Conservation (phyloP, 92 coral and sea anemone genomes). For the Meandrina meandrites region DNA sequence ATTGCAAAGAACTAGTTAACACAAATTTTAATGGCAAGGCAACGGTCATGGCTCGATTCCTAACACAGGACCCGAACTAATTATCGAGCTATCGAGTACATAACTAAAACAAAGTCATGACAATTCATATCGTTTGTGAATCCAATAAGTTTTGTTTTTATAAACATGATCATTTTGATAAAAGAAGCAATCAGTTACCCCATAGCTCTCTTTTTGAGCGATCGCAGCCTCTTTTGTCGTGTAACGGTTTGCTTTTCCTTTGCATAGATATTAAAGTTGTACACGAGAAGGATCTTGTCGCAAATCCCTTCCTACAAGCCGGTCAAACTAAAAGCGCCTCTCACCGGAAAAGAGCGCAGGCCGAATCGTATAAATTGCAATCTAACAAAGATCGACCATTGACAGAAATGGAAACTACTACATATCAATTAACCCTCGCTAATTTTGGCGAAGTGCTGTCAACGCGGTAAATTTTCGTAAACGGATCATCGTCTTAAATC, state of each 20-base stretch:
- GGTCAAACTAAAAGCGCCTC: conserved; percentile 9
- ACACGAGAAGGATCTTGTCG: not conserved
- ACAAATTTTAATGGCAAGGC: conserved; percentile 2
- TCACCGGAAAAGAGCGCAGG: conserved; percentile 31
- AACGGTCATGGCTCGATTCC: not conserved
- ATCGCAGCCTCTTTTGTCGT: not conserved
- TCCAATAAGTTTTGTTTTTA: conserved; percentile 53
- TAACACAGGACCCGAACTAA: conserved; percentile 8
- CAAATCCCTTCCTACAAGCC: conserved; percentile 20
- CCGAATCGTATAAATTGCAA: conserved; percentile 39
- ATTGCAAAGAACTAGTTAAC: conserved; percentile 26
- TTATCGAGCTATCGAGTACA: conserved; percentile 25
- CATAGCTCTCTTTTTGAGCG: not conserved
- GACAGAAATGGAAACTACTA: conserved; percentile 56
- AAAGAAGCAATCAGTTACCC: not conserved
- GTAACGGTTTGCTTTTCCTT: conserved; percentile 11
- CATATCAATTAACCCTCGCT: conserved; percentile 66
- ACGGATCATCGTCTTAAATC: conserved; percentile 67
- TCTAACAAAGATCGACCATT: conserved; percentile 62
- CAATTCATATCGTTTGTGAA: conserved; percentile 36
- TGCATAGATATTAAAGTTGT: not conserved
- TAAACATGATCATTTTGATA: conserved; percentile 48
- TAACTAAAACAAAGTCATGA: conserved; percentile 34
- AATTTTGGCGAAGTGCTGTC: conserved; percentile 67
- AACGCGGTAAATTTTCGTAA: conserved; percentile 64